Evolutionary conservation across 1,140 invertebrate genomes (phyloP), one percentile per base, ranked within the genome.

Genomic region (Trichonephila inaurata): DNA sequence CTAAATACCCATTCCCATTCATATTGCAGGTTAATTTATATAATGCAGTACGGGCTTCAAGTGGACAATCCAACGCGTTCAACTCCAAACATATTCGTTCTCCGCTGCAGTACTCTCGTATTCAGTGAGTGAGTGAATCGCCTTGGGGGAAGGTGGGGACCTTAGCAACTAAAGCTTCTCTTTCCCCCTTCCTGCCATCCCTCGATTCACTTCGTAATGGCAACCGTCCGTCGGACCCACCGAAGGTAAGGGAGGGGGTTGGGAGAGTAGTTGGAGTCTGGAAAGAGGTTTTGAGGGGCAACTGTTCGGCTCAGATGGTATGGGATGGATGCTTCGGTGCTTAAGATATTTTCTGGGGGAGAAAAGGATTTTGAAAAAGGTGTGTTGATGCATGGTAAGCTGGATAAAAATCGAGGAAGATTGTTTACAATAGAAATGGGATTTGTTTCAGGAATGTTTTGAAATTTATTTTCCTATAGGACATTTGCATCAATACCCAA

Each of bases 221-320:
- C 72, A 77, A 77, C 72, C 72, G 72, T 77, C 72, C 72, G 72
- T 77, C 28, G 72, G 72, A 77, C 72, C 72, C 72, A 77, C 24
- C 72, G 72, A 77, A 33, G 24, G 24, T 18, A 40, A 18, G 21
- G 62, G 19, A 33, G 18, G 69, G 28, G 69, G 69, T 24, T 24
- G 28, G 24, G 69, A 77, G 69, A 33, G 69, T 33, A 77, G 72
- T 33, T 33, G 72, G 18, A 77, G 72, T 77, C 72, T 77, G 72
- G 72, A 28, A 40, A 77, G 24, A 69, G 66, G 64, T n/a, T 66
- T 66, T 24, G 21, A n/a, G 66, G 24, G 66, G 66, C 12, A 69
- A 69, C n/a, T 69, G 66, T 51, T 51, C 51, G 1, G 51, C 51
- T 51, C 7, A 51, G 7, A 51, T 7, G 51, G 51, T 51, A 51